phyloP scores from a whole-genome alignment of 35 echinoderm and acorn worm genomes.

The Diadema setosum region DNA sequence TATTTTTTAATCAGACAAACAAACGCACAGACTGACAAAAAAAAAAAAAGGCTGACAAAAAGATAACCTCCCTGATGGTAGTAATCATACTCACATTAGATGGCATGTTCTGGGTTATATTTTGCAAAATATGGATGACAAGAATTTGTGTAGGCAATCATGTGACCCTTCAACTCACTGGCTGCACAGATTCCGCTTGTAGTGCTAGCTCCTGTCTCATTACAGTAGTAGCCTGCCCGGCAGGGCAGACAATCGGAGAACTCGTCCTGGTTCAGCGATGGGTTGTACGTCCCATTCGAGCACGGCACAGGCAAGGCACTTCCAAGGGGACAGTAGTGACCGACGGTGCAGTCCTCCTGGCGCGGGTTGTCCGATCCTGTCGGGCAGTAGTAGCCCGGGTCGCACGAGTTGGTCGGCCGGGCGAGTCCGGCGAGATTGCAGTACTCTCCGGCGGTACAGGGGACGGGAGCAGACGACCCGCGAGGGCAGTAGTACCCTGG shows the following conservation, averaged over 20 bases:
- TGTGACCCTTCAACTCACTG: no score
- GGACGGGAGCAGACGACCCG: conserved; percentile 28
- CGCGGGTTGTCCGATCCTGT: conserved; percentile 64
- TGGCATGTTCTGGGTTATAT: no score
- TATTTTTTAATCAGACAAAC: no score
- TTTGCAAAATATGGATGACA: no score
- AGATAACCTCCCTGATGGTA: no score
- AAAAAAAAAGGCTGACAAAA: no score
- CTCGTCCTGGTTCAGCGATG: conserved; percentile 69
- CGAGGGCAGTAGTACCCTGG: conserved; percentile 80
- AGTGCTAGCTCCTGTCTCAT: conserved; percentile 65
- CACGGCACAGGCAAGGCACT: conserved; percentile 63
- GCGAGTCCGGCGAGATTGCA: conserved; percentile 74
- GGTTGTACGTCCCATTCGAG: conserved; percentile 94
- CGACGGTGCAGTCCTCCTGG: conserved; percentile 68
- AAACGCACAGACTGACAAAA: no score
- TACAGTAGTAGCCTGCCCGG: conserved; percentile 79
- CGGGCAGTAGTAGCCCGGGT: conserved; percentile 92
- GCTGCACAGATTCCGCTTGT: conserved; percentile 60
- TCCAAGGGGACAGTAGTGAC: conserved; percentile 78
- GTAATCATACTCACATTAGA: no score
- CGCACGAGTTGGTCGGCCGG: conserved; percentile 45
- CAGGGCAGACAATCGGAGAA: conserved; percentile 80
- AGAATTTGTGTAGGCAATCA: no score
- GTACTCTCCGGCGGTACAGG: conserved; percentile 62